phyloP scores from a whole-genome alignment of 2,113 vertebrate genomes.

The Nansenia antarctica region DNA sequence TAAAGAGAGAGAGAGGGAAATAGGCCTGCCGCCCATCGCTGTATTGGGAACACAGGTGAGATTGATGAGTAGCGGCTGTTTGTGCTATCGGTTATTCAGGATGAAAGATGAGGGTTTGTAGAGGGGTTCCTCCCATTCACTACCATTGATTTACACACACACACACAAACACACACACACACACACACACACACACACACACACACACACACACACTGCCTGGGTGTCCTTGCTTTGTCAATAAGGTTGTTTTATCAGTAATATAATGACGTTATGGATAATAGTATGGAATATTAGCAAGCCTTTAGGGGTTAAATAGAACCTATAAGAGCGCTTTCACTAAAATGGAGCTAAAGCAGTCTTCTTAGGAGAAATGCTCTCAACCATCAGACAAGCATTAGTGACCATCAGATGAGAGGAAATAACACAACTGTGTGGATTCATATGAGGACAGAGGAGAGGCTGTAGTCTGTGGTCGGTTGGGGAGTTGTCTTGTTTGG shows the following conservation, averaged over 20 bases:
- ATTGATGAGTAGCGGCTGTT: slow-evolving; percentile 75
- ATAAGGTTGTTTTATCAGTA: slow-evolving; percentile 62
- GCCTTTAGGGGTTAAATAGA: slow-evolving; percentile 24
- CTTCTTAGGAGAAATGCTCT: slow-evolving; percentile 41
- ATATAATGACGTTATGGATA: slow-evolving; percentile 15
- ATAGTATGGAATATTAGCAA: slow-evolving; percentile 52
- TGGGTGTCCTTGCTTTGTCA: slow-evolving; percentile 67
- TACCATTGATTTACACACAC: slow-evolving; percentile 74
- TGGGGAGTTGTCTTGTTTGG: slow-evolving; percentile 80
- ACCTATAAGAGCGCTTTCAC: slow-evolving; percentile 35
- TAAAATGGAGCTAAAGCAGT: slow-evolving; percentile 39
- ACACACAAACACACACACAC: slow-evolving; percentile 26
- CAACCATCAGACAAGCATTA: slow-evolving; percentile 49
- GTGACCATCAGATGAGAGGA: slow-evolving; percentile 61
- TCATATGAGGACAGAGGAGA: slow-evolving; percentile 19
- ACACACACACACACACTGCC: slow-evolving; percentile 3
- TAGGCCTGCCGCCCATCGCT: slow-evolving; percentile 62
- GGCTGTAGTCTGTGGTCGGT: slow-evolving; percentile 19
- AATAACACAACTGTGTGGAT: slow-evolving; percentile 53
- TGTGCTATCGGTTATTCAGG: slow-evolving; percentile 76
- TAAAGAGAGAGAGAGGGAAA: slow-evolving; percentile 71
- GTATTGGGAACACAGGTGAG: slow-evolving; percentile 71
- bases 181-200: background rate
- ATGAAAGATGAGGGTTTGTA: slow-evolving; percentile 78
- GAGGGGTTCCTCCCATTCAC: slow-evolving; percentile 73